These are phyloP conservation scores for Heliconius hortense DNA, from an alignment of 2,888 invertebrate species.

Conservation along the genomic window DNA sequence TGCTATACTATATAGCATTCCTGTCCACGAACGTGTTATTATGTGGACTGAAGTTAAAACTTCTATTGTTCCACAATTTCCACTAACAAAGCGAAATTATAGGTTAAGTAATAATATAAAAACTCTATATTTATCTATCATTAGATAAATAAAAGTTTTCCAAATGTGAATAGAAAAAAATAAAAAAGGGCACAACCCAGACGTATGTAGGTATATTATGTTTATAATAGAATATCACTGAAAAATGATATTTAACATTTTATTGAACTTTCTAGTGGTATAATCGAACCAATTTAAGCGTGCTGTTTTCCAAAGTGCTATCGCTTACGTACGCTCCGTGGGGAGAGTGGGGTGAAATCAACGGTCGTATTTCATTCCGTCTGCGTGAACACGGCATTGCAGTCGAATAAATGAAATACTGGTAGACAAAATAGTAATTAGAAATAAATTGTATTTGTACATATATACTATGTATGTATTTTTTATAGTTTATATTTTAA, in stretches of 20 bases:
- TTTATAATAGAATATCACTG: background rate
- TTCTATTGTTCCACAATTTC: too few species aligned
- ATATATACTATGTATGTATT: background rate
- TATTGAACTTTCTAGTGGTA: slow-evolving; percentile 5
- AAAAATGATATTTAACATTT: slow-evolving; percentile 1
- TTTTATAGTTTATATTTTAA: background rate
- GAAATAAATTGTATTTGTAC: background rate
- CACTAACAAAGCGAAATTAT: too few species aligned
- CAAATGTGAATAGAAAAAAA: too few species aligned
- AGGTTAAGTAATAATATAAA: too few species aligned
- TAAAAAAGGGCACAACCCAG: background rate
- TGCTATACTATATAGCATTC: too few species aligned
- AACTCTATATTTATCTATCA: too few species aligned
- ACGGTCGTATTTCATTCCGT: slow-evolving; percentile 24
- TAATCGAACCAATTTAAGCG: slow-evolving; percentile 8
- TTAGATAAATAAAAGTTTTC: too few species aligned
- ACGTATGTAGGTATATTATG: background rate
- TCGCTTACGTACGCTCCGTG: slow-evolving; percentile 10
- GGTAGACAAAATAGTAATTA: slow-evolving; percentile 2
- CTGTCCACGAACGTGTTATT: too few species aligned
- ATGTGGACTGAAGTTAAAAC: too few species aligned
- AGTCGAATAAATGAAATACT: slow-evolving; percentile 18
- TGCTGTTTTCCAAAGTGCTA: slow-evolving; percentile 19
- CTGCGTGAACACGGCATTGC: slow-evolving; percentile 24
- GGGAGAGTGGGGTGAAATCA: slow-evolving; percentile 22